Evolutionary conservation across 2,888 invertebrate genomes (phyloP), one percentile per base, ranked within the genome.

Genomic region (Gastracanthus pulcherrimus): DNA sequence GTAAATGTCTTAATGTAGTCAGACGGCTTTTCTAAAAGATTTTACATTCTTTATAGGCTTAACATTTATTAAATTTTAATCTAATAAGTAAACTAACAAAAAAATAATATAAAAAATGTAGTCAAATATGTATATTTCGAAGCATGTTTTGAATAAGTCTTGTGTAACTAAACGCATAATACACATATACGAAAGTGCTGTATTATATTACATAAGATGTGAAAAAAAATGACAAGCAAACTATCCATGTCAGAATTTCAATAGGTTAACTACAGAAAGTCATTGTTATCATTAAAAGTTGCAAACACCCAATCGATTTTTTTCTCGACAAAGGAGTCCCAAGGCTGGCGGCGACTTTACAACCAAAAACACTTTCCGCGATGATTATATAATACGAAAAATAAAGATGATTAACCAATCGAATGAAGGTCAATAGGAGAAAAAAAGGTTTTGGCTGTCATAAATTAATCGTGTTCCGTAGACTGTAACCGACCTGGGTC

Each of bases 381-480:
- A 48, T 9, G 45, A 62, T 76, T n/a, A 16, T 19, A 29, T 6
- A 26, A 38, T 38, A 72, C 58, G 0, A 29, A 60, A 60, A 3
- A 23, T 4, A 31, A 31, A 60, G 16, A 60, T n/a, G 36, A 67
- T 71, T 72, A 58, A 74, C 23, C 48, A 67, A 71, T 34, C 36
- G n/a, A 6, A 38, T 31, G 67, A 80, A 79, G 72, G 66, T 64
- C 67, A 31, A 29, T 7, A 76, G 16, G 0, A 5, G 23, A 45
- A 34, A n/a, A 67, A 45, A 51, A 13, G 34, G 26, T 4, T 19
- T 36, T 62, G 19, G 13, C 3, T 3, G 11, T 34, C 31, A 5
- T n/a, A 77, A 80, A 74, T 80, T 67, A 74, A 80, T 80, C 58
- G 55, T 34, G 23, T 64, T 60, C 45, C 26, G 29, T 26, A 16